A percentile compares a stretch with the other conserved stretches of the same genome.
phyloP scores from a whole-genome alignment of 2,113 vertebrate genomes.

The Oxyura jamaicensis region DNA sequence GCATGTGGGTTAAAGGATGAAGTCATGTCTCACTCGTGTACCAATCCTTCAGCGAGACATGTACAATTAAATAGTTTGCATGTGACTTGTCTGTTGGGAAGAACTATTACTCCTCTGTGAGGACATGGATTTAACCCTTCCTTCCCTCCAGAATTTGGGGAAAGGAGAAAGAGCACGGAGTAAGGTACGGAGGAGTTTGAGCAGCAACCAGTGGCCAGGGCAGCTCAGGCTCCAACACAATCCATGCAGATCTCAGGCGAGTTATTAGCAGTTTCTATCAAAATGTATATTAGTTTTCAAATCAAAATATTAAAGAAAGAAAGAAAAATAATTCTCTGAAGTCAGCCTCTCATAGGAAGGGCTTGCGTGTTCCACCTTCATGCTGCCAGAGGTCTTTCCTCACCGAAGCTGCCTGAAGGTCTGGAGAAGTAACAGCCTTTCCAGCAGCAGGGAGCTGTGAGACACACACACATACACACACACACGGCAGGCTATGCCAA shows the following conservation, averaged over 20 bases:
- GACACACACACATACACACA: not conserved
- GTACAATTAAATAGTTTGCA: conserved; percentile 62
- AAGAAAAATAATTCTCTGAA: not conserved
- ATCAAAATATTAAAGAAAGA: not conserved
- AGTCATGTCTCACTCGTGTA: conserved; percentile 69
- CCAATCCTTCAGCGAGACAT: conserved; percentile 49
- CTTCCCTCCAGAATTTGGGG: not conserved
- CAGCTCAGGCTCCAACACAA: not conserved
- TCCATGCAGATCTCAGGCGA: not conserved
- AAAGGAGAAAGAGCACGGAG: not conserved
- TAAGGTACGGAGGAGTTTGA: not conserved
- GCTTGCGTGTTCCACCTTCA: not conserved
- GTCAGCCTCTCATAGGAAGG: not conserved
- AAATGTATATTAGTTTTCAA: not conserved
- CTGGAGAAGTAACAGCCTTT: conserved; percentile 32
- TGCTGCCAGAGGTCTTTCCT: not conserved
- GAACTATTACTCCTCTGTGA: conserved; percentile 8
- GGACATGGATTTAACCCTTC: conserved; percentile 13
- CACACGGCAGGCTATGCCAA: not conserved
- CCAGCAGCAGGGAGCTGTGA: conserved; percentile 23
- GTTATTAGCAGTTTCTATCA: not conserved
- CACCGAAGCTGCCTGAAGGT: not conserved
- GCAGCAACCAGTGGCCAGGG: not conserved
- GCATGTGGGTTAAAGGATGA: conserved; percentile 60
- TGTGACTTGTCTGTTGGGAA: conserved; percentile 54